Percentiles rank a stretch among this genome's conserved stretches.
Evolutionary conservation across 2,888 invertebrate species (phyloP).

Genomic region (Frankliniella intonsa): DNA sequence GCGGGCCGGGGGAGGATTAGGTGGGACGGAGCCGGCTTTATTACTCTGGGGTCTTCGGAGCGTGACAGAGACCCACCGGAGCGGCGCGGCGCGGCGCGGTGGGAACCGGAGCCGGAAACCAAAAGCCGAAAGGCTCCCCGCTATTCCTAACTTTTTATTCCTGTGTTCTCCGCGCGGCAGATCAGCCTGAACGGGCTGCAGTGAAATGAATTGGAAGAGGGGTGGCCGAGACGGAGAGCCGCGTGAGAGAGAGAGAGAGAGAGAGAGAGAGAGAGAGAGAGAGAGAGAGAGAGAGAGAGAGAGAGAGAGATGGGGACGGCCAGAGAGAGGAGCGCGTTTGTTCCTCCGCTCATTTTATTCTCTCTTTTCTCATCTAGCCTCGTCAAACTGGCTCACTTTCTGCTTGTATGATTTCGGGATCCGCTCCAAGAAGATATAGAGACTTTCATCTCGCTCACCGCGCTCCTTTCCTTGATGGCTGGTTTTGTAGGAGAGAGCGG

Average conservation of each 20-base stretch:
- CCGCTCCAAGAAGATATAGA: no score
- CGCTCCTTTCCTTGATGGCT: no score
- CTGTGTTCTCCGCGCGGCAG: no score
- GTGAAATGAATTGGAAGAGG: slow-evolving; percentile 10
- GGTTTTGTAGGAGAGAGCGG: no score
- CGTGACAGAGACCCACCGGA: background rate
- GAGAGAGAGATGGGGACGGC: background rate
- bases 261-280: slow-evolving; percentile 1
- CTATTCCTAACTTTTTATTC: no score
- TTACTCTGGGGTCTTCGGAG: background rate
- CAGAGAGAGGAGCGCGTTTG: background rate
- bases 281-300: slow-evolving; percentile 1
- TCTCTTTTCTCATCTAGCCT: no score
- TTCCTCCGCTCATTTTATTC: no score
- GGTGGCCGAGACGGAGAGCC: background rate
- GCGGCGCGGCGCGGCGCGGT: background rate
- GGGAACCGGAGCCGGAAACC: no score
- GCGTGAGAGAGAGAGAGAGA: background rate
- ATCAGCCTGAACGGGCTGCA: background rate
- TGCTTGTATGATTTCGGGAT: no score
- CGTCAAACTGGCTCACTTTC: no score
- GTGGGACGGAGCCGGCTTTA: background rate
- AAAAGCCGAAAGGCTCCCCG: no score
- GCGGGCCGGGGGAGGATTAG: background rate
- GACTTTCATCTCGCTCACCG: no score